Evolutionary conservation across 2,888 invertebrate genomes (phyloP), one percentile per base, ranked within the genome.

Genomic region (Eudemis profundana): DNA sequence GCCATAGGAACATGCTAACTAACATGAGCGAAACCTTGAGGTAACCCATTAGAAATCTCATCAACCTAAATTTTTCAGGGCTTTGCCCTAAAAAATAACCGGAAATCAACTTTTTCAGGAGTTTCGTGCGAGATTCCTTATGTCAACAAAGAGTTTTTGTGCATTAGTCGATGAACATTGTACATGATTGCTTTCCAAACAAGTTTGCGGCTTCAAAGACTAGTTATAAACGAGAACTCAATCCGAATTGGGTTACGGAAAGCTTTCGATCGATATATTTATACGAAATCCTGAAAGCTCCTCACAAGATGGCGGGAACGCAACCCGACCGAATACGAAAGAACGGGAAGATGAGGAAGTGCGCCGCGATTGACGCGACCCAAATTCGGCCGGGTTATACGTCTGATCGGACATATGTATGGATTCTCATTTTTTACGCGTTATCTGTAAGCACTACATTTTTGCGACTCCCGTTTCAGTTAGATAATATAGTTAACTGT

Each of bases 251-350:
- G 86, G 87, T 88, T 88, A 86, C 85, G 77, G 74, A 72, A 77
- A 85, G 83, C 84, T 86, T 84, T 79, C 83, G 89, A 90, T 90
- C 90, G 86, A 90, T 90, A 89, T 87, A 89, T 87, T 83, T 88
- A 83, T 83, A 86, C 82, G 74, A 85, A 87, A 87, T 86, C 86
- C 89, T 89, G 85, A 86, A 90, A 89, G 87, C 87, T 88, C 86
- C 80, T 74, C 78, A 89, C 90, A 92, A 90, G 87, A 91, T 91
- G 91, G 91, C 91, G 90, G 86, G 88, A 88, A 80, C 84, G 81
- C 76, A 86, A 87, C 77, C 79, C 85, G 74, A 64, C 83, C 69
- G 61, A 88, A 78, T 84, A 36, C 19, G 72, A 78, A 78, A 72
- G 76, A 71, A 71, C 75, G 76, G 81, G 79, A 81, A 68, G 74